Percentiles rank a stretch among this genome's conserved stretches.
phyloP scores from a whole-genome alignment of 2,797 vertebrate species.

The Chromobotia macracanthus region DNA sequence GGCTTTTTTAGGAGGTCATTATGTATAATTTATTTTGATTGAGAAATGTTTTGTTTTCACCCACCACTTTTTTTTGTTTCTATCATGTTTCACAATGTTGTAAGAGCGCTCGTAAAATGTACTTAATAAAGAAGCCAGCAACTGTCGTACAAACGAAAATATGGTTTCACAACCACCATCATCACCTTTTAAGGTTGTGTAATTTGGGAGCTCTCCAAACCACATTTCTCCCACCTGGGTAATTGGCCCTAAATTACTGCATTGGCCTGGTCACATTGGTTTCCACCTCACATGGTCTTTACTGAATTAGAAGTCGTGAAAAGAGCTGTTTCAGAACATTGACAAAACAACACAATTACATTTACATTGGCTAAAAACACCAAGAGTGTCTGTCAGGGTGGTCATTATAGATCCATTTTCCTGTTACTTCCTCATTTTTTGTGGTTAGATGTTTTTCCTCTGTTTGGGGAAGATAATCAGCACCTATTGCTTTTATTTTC shows the following conservation, averaged over 20 bases:
- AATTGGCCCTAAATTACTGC: slow-evolving; percentile 35
- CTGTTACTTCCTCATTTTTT: slow-evolving; percentile 6
- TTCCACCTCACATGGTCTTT: slow-evolving; percentile 29
- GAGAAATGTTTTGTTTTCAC: slow-evolving; percentile 36
- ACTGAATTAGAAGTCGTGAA: slow-evolving; percentile 39
- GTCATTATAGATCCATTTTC: slow-evolving; percentile 43
- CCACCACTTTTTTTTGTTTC: neutral
- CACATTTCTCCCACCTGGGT: slow-evolving; percentile 27
- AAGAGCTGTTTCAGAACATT: slow-evolving; percentile 10
- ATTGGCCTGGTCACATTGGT: neutral
- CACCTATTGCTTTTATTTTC: slow-evolving; percentile 37
- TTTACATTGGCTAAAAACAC: slow-evolving; percentile 41
- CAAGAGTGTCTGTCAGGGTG: slow-evolving; percentile 11
- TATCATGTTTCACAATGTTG: slow-evolving; percentile 13
- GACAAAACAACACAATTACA: slow-evolving; percentile 42
- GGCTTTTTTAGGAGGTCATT: neutral
- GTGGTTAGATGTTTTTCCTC: slow-evolving; percentile 10
- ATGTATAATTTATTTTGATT: slow-evolving; percentile 7
- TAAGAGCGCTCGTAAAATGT: slow-evolving; percentile 18
- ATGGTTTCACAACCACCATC: slow-evolving; percentile 26
- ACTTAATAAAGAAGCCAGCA: neutral
- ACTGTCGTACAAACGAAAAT: slow-evolving; percentile 14
- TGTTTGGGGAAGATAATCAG: slow-evolving; percentile 21
- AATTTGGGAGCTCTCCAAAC: slow-evolving; percentile 37
- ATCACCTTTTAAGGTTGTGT: slow-evolving; percentile 27